Conservation (phyloP, 2,113 vertebrate species). For the Colossoma macropomum region DNA sequence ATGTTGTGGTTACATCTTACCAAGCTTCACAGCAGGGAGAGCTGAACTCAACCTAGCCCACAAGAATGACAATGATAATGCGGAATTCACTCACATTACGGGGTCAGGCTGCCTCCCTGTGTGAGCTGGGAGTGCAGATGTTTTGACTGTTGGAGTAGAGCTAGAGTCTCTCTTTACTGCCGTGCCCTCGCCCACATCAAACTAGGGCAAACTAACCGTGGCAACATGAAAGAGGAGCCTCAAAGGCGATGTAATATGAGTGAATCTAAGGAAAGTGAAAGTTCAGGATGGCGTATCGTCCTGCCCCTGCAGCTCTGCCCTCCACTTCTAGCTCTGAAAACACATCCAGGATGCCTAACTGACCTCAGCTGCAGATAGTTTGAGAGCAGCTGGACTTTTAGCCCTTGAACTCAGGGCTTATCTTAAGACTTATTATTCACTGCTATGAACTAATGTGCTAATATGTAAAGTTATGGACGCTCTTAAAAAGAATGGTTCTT, state of each 20-base stretch:
- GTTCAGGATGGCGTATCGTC: no score
- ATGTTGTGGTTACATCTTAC: neutral
- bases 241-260: neutral
- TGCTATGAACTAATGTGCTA: neutral
- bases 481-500: no score
- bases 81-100: neutral
- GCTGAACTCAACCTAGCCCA: neutral
- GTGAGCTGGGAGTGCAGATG: neutral
- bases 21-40: neutral
- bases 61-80: constrained; percentile 14
- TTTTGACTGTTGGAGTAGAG: neutral
- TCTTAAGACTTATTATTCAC: neutral
- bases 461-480: no score
- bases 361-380: neutral
- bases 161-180: neutral
- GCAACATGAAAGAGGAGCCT: neutral
- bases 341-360: neutral
- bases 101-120: neutral
- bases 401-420: neutral
- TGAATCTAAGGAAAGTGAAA: neutral
- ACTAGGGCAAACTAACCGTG: neutral
- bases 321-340: neutral
- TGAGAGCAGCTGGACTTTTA: neutral
- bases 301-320: neutral
- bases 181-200: neutral